Evolutionary conservation across 2,888 invertebrate genomes (phyloP).

Genomic region (Oligia fasciuncula): DNA sequence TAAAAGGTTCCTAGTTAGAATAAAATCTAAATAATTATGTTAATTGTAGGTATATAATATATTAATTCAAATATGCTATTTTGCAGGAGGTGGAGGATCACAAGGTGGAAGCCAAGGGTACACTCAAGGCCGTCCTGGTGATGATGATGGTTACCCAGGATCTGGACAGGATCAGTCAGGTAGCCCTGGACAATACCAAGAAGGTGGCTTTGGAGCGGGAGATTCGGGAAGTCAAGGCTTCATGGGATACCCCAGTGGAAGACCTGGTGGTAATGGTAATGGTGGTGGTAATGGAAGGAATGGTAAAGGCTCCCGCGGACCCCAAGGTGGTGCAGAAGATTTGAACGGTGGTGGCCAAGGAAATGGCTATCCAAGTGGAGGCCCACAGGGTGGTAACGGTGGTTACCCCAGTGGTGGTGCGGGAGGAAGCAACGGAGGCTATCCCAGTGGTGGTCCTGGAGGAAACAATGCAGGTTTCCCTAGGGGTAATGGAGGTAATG

Average conservation of each 20-base stretch:
- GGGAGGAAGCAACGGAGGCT: constrained; percentile 49
- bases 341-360: constrained; percentile 50
- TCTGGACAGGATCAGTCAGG: constrained; percentile 62
- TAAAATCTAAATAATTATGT: background rate
- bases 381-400: constrained; percentile 53
- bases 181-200: constrained; percentile 65
- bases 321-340: constrained; percentile 44
- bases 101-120: constrained; percentile 75
- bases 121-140: constrained; percentile 66
- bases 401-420: constrained; percentile 65
- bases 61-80: constrained; percentile 13
- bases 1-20: background rate
- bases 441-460: constrained; percentile 42
- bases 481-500: constrained; percentile 25
- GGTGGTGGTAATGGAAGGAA: constrained; percentile 56
- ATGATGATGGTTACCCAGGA: constrained; percentile 68
- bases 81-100: constrained; percentile 58
- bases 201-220: constrained; percentile 63
- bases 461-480: constrained; percentile 39
- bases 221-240: constrained; percentile 58
- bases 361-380: constrained; percentile 54
- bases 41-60: background rate
- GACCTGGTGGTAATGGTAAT: constrained; percentile 64
- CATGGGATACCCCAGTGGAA: constrained; percentile 72
- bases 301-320: constrained; percentile 30